Percentiles rank a stretch among this genome's conserved stretches.
Evolutionary conservation across 2,113 vertebrate species (phyloP).

Genomic region (Microcebus murinus): DNA sequence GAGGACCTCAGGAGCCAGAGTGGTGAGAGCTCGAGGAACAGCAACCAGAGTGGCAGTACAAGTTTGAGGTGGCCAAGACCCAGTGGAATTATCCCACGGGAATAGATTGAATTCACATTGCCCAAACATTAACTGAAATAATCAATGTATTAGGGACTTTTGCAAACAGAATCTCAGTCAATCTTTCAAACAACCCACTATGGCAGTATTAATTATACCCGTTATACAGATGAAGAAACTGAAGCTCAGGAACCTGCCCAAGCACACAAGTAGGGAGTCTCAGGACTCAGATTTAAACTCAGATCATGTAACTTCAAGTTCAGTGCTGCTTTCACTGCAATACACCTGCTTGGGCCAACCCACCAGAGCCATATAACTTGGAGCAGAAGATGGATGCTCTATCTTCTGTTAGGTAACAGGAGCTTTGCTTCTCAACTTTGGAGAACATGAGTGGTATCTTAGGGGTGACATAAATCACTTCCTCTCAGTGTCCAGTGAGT

Average conservation of each 20-base stretch:
- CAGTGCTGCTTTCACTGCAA: background rate
- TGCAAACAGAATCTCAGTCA: background rate
- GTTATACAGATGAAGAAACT: background rate
- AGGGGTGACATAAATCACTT: background rate
- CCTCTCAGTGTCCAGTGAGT: background rate
- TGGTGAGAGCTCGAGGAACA: background rate
- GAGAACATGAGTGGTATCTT: background rate
- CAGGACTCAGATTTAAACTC: background rate
- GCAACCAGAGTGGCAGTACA: background rate
- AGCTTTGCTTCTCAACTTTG: background rate
- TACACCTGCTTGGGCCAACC: background rate
- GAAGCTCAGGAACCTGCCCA: background rate
- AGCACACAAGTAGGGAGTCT: background rate
- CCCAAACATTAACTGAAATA: background rate
- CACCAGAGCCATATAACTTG: background rate
- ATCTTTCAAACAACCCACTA: background rate
- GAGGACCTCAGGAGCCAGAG: background rate
- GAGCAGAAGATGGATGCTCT: background rate
- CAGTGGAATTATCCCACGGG: background rate
- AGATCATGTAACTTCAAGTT: background rate
- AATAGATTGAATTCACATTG: background rate
- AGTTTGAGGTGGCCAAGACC: background rate
- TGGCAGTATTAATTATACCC: background rate
- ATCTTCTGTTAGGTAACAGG: background rate
- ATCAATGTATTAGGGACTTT: background rate